phyloP scores from a whole-genome alignment of 2,888 invertebrate genomes.

The Pheosia tremula region DNA sequence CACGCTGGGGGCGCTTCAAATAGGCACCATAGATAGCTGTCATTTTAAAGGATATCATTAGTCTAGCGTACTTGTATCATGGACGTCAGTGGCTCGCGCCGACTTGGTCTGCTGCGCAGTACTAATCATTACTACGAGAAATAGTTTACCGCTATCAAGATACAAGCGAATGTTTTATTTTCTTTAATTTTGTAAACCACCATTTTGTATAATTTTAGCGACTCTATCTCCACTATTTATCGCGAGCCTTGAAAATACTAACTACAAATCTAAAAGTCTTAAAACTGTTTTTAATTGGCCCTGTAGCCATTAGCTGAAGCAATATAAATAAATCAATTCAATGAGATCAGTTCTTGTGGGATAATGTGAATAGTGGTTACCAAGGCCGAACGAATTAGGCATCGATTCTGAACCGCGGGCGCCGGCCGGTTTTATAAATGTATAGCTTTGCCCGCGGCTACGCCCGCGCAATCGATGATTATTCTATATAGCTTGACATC shows the following conservation, averaged over 20 bases:
- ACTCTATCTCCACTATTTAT: background rate
- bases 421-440: conserved; percentile 14
- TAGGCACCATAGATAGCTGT: no score
- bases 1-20: no score
- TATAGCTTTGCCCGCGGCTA: background rate
- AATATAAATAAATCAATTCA: conserved; percentile 36
- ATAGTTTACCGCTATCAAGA: no score
- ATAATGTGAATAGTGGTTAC: conserved; percentile 31
- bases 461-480: no score
- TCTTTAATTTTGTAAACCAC: no score
- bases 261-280: background rate
- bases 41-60: no score
- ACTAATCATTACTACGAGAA: no score
- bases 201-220: no score
- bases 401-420: conserved; percentile 37
- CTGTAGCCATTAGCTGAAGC: background rate
- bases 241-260: background rate
- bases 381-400: conserved; percentile 63
- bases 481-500: no score
- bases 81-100: no score
- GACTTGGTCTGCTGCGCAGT: no score
- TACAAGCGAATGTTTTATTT: background rate
- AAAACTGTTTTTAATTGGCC: conserved; percentile 5
- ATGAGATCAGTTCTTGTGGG: conserved; percentile 30
- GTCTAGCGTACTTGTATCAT: no score